phyloP scores from a whole-genome alignment of 2,113 vertebrate genomes.

The Hiodon tergisus region DNA sequence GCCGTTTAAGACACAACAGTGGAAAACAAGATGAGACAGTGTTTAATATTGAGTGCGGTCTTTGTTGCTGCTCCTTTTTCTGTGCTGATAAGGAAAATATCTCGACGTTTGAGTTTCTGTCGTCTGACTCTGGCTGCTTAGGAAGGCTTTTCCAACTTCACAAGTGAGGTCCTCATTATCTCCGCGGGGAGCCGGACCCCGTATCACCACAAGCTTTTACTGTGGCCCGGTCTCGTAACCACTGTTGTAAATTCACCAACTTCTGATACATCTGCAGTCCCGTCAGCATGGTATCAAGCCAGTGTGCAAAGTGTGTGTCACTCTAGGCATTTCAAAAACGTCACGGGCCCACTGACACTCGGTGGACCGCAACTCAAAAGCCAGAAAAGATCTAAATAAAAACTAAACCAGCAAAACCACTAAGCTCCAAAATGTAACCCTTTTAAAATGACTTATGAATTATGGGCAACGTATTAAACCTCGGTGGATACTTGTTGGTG shows the following conservation, averaged over 20 bases:
- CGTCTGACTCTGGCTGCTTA: not conserved
- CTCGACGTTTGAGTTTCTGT: constrained; percentile 1
- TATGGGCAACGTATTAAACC: constrained; percentile 33
- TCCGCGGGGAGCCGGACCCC: constrained; percentile 9
- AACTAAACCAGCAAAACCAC: constrained; percentile 3
- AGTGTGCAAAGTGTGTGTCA: constrained; percentile 6
- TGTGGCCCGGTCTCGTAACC: constrained; percentile 11
- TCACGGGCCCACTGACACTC: no score
- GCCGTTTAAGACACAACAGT: not conserved
- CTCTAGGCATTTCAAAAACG: constrained; percentile 9
- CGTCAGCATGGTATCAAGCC: not conserved
- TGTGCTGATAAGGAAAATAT: constrained; percentile 3
- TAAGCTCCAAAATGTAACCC: constrained; percentile 8
- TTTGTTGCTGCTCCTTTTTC: constrained; percentile 3
- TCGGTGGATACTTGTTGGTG: constrained; percentile 34
- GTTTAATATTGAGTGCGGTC: constrained; percentile 5
- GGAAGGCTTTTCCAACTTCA: constrained; percentile 15
- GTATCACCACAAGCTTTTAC: constrained; percentile 18
- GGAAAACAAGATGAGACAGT: not conserved
- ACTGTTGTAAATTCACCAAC: constrained; percentile 16
- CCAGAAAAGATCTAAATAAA: no score
- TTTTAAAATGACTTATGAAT: constrained; percentile 31
- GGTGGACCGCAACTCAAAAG: no score
- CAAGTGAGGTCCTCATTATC: constrained; percentile 12
- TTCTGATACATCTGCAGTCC: constrained; percentile 7